Evolutionary conservation across 2,797 vertebrate genomes (phyloP), one percentile per base, ranked within the genome.

Genomic region (Denticeps clupeoides): DNA sequence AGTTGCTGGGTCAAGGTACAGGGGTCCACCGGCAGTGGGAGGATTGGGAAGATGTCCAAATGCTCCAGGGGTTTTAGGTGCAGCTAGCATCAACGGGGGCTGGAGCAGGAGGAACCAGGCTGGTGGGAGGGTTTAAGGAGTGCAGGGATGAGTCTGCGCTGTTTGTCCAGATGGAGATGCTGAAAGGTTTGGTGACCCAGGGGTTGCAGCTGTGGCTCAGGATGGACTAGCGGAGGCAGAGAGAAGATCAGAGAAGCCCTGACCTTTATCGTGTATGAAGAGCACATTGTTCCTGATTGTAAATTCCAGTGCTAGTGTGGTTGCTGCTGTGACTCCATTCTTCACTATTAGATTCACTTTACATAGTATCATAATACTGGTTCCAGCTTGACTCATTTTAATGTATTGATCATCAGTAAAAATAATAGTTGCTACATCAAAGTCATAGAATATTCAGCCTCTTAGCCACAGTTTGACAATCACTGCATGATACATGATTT

Each of bases 81-180:
- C 87, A 73, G 61, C 84, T 82, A 64, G 96, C 58, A 31, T 90
- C 88, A 0, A 85, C 74, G 18, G 78, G 32, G 22, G 74, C 63
- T 10, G 75, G 67, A 1, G 80, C 76, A 6, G 67, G 61, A 2
- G 85, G 67, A 51, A 80, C 62, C 0, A 75, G 44, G 56, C 47
- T 66, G n/a, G 77, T 79, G 0, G 87, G 1, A 1, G 89, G 79
- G 55, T 84, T 72, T 65, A 87, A 82, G 57, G 92, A 83, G 60
- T 89, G 85, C 53, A 97, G 77, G 59, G 81, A 56, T 2, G 75
- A 84, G 70, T 86, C 89, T 23, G 82, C 79, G 18, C 80, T 87
- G 16, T 91, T 88, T 3, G 95, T 98, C 95, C 95, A 99, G 63
- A 99, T 98, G 13, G 95, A 94, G 72, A 59, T 90, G 83, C 89